These are phyloP conservation scores for Apaloderma vittatum DNA, from an alignment of 2,113 vertebrate species.

Conservation along the genomic window DNA sequence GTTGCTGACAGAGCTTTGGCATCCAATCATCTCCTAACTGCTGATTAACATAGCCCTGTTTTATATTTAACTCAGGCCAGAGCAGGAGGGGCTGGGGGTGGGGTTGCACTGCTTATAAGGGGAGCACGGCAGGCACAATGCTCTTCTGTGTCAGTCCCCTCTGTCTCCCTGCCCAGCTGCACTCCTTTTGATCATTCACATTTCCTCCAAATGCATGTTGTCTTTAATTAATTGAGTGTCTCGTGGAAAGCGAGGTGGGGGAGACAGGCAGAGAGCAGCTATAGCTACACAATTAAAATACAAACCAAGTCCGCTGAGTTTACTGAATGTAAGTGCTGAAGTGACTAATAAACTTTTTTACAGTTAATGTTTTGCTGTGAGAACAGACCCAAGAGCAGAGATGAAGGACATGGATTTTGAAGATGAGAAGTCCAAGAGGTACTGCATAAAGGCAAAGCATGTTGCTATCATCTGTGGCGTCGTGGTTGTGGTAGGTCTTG, in stretches of 20 bases:
- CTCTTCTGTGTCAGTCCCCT: slow-evolving; percentile 40
- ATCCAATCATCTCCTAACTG: slow-evolving; percentile 65
- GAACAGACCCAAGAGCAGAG: slow-evolving; percentile 34
- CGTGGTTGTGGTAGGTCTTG: slow-evolving; percentile 82
- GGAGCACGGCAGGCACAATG: slow-evolving; percentile 22
- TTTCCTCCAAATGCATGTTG: slow-evolving; percentile 10
- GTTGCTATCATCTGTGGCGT: slow-evolving; percentile 83
- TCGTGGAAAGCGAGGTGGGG: not conserved
- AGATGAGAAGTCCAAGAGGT: slow-evolving; percentile 76
- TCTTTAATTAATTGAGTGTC: slow-evolving; percentile 59
- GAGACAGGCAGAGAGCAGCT: slow-evolving; percentile 23
- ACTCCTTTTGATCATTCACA: slow-evolving; percentile 5
- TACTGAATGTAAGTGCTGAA: slow-evolving; percentile 39
- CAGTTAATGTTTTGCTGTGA: not conserved
- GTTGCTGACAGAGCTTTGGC: slow-evolving; percentile 80
- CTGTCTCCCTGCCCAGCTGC: not conserved
- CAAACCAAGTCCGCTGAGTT: slow-evolving; percentile 35
- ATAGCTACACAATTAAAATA: slow-evolving; percentile 38
- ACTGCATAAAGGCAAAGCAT: slow-evolving; percentile 87
- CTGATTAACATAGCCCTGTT: slow-evolving; percentile 83
- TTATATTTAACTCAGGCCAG: slow-evolving; percentile 86
- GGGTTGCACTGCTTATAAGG: slow-evolving; percentile 64
- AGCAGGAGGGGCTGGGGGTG: slow-evolving; percentile 69
- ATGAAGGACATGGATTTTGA: slow-evolving; percentile 84
- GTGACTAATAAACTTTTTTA: slow-evolving; percentile 27